Percentiles rank a stretch among this genome's conserved stretches.
Conservation (phyloP, 2,888 invertebrate species). For the Hypena proboscidalis region DNA sequence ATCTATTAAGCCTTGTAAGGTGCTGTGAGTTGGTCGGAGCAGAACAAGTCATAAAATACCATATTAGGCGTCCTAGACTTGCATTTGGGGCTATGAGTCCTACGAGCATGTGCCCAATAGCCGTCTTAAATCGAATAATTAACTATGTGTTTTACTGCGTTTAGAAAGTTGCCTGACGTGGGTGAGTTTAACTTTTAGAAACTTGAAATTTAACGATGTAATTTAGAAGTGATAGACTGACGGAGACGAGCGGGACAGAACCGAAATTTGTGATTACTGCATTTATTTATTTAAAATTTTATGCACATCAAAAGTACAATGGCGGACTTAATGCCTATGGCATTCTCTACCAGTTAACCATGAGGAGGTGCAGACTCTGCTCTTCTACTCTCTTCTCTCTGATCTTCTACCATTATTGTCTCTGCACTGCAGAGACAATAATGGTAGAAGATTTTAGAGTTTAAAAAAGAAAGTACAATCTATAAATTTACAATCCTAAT, state of each 20-base stretch:
- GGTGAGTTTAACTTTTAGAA: slow-evolving; percentile 37
- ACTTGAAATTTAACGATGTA: slow-evolving; percentile 40
- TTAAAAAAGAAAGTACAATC: too few species aligned
- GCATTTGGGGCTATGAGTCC: slow-evolving; percentile 13
- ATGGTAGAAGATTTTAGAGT: too few species aligned
- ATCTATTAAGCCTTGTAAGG: slow-evolving; percentile 37
- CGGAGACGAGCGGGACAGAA: slow-evolving; percentile 19
- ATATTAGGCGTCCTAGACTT: slow-evolving; percentile 25
- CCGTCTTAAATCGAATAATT: slow-evolving; percentile 42
- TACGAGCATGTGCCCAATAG: slow-evolving; percentile 34
- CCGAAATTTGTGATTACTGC: slow-evolving; percentile 30
- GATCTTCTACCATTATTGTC: too few species aligned
- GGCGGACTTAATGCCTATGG: too few species aligned
- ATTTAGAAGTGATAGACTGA: slow-evolving; percentile 35
- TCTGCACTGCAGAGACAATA: too few species aligned
- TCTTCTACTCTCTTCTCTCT: too few species aligned
- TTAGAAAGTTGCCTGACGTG: slow-evolving; percentile 47
- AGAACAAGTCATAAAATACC: slow-evolving; percentile 41
- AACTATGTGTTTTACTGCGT: slow-evolving; percentile 37
- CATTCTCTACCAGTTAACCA: too few species aligned
- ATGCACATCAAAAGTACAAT: too few species aligned
- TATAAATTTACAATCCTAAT: too few species aligned
- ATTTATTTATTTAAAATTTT: too few species aligned
- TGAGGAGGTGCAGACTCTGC: too few species aligned
- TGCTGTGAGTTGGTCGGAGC: slow-evolving; percentile 12